phyloP scores from a whole-genome alignment of 2,113 vertebrate genomes.

The Psilopsiagon aymara region DNA sequence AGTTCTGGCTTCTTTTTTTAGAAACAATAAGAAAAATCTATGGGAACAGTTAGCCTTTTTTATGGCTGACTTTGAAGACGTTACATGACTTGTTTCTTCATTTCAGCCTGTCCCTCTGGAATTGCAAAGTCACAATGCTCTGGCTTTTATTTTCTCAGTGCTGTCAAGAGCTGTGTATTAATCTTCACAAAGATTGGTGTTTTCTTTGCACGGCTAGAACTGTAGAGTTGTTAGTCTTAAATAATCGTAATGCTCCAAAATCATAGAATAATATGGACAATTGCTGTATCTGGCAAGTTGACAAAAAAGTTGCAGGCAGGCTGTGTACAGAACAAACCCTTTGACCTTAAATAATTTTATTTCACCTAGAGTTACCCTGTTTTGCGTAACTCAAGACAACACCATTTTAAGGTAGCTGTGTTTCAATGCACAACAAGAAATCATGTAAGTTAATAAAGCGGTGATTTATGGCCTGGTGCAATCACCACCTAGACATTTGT shows the following conservation, averaged over 20 bases:
- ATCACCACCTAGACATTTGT: background rate
- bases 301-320: background rate
- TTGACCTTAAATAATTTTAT: background rate
- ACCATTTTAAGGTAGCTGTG: background rate
- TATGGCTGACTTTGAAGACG: constrained; percentile 36
- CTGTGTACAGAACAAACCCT: background rate
- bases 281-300: background rate
- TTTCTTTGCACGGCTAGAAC: background rate
- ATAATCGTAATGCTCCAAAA: background rate
- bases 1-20: constrained; percentile 7
- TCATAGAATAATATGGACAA: background rate
- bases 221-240: background rate
- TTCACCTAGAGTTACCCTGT: background rate
- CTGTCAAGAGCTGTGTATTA: background rate
- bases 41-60: constrained; percentile 45
- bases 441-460: background rate
- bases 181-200: background rate
- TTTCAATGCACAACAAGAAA: background rate
- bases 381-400: background rate
- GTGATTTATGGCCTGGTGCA: background rate
- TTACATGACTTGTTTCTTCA: constrained; percentile 22
- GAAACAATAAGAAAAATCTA: constrained; percentile 44
- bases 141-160: background rate
- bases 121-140: background rate
- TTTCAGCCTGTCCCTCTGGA: constrained; percentile 46